Conservation (phyloP, 2,888 invertebrate species). For the Sinopyrophorus schimmeli region DNA sequence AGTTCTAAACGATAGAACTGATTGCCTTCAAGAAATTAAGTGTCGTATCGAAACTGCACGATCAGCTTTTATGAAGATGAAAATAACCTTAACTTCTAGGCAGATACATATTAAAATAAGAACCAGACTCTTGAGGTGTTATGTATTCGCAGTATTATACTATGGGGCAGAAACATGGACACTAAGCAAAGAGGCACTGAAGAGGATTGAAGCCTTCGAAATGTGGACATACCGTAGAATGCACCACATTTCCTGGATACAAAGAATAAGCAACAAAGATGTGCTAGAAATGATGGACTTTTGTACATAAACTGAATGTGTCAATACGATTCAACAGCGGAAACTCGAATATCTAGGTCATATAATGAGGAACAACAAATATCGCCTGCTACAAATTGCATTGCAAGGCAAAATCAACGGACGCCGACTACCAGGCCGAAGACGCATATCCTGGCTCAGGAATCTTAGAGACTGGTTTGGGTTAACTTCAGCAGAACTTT, state of each 20-base stretch:
- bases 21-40: too few relatives aligned
- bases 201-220: too few relatives aligned
- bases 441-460: conserved; percentile 6
- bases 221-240: conserved; percentile 1
- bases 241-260: not conserved
- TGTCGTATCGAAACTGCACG: too few relatives aligned
- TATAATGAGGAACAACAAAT: not conserved
- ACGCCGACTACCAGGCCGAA: not conserved
- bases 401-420: conserved; percentile 7
- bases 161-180: too few relatives aligned
- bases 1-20: too few relatives aligned
- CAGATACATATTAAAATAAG: too few relatives aligned
- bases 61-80: too few relatives aligned
- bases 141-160: too few relatives aligned
- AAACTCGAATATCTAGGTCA: conserved; percentile 1
- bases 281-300: not conserved
- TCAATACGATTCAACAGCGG: not conserved
- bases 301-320: not conserved
- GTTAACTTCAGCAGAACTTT: conserved; percentile 2
- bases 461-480: conserved; percentile 3
- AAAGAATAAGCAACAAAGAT: too few relatives aligned
- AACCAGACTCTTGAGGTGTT: too few relatives aligned
- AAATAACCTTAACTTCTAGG: too few relatives aligned
- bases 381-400: not conserved
- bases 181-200: too few relatives aligned